Evolutionary conservation across 2,113 vertebrate species (phyloP).

Genomic region (Ceyx margarethae): DNA sequence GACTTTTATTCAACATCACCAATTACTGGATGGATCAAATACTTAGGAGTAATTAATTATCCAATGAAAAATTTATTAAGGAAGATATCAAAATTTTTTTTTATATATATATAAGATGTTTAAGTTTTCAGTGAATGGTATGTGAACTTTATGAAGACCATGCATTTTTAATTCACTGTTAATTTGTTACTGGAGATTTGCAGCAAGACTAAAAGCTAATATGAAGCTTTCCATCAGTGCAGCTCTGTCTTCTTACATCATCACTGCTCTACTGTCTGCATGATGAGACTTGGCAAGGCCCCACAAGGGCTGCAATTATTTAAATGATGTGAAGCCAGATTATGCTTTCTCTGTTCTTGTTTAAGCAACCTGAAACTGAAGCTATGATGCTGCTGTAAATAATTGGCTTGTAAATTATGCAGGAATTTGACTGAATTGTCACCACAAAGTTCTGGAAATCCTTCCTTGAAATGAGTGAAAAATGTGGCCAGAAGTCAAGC

Average conservation of each 20-base stretch:
- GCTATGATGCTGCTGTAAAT: neutral
- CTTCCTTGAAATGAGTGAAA: neutral
- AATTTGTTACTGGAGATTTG: neutral
- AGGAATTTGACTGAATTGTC: neutral
- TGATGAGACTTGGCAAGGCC: conserved; percentile 39
- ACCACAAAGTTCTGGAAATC: neutral
- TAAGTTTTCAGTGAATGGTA: neutral
- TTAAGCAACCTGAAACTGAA: conserved; percentile 37
- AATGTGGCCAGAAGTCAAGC: neutral
- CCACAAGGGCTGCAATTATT: conserved; percentile 46
- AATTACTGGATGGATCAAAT: neutral
- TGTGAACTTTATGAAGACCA: neutral
- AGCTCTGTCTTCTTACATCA: conserved; percentile 2
- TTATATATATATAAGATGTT: neutral
- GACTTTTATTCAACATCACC: neutral
- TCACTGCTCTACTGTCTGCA: neutral
- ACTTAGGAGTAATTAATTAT: neutral
- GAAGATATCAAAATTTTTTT: neutral
- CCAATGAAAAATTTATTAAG: neutral
- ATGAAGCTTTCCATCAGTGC: neutral
- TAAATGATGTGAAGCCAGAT: conserved; percentile 24
- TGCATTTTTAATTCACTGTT: neutral
- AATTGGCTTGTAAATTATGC: neutral
- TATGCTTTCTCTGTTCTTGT: conserved; percentile 12
- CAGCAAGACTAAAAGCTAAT: neutral